Conservation (phyloP, 1,140 invertebrate species). For the Musca vetustissima region DNA sequence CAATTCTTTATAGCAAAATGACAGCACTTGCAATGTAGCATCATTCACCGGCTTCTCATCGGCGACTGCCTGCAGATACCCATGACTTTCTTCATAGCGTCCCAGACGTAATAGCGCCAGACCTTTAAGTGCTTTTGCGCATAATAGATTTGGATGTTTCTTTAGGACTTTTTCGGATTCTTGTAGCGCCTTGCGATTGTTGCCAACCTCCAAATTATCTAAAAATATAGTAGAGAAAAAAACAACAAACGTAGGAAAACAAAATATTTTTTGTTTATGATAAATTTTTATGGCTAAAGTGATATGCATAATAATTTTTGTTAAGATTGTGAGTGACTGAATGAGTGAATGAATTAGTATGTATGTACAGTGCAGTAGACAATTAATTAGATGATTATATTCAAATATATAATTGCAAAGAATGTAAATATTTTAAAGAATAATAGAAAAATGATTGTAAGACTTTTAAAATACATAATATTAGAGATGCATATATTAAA, state of each 20-base stretch:
- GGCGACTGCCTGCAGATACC: constrained; percentile 76
- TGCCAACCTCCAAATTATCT: constrained; percentile 95
- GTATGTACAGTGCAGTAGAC: too few relatives aligned
- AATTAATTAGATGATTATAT: too few relatives aligned
- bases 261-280: too few relatives aligned
- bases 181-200: constrained; percentile 97
- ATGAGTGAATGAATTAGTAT: too few relatives aligned
- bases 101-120: constrained; percentile 85
- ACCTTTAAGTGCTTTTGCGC: constrained; percentile 89
- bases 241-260: neutral
- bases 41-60: constrained; percentile 85
- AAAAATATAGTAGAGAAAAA: constrained; percentile 46
- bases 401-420: too few relatives aligned
- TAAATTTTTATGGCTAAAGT: constrained; percentile 4
- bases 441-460: too few relatives aligned
- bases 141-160: constrained; percentile 85
- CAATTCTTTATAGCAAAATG: constrained; percentile 91
- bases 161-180: constrained; percentile 95
- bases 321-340: too few relatives aligned
- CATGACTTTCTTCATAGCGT: constrained; percentile 74
- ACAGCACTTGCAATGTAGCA: constrained; percentile 92
- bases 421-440: too few relatives aligned
- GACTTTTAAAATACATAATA: too few relatives aligned
- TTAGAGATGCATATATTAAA: too few relatives aligned
- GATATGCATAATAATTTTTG: neutral